A percentile compares a stretch with the other conserved stretches of the same genome.
Conservation (phyloP, 2,797 vertebrate genomes). For the Anguilla megastoma region DNA sequence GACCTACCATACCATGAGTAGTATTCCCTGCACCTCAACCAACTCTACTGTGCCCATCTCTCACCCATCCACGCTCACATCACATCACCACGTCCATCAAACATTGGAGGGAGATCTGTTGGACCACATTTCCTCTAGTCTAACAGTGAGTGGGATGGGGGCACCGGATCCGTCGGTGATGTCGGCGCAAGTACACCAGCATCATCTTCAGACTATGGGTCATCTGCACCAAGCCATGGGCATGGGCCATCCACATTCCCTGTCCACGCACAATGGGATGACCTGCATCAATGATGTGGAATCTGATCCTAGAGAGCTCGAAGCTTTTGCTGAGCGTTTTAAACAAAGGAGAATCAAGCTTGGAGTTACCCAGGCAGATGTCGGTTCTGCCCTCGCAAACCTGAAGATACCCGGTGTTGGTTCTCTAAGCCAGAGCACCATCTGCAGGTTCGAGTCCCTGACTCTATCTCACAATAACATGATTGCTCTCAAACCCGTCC, state of each 20-base stretch:
- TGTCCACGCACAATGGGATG: slow-evolving; percentile 77
- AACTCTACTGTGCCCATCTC: slow-evolving; percentile 81
- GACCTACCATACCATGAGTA: slow-evolving; percentile 93
- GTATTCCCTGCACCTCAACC: slow-evolving; percentile 83
- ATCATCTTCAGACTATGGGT: slow-evolving; percentile 86
- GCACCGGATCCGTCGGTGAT: slow-evolving; percentile 77
- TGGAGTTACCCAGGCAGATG: slow-evolving; percentile 90
- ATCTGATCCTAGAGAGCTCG: slow-evolving; percentile 88
- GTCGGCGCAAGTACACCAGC: slow-evolving; percentile 77
- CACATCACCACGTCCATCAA: slow-evolving; percentile 80
- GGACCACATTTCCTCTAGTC: slow-evolving; percentile 85
- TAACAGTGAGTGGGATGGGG: slow-evolving; percentile 82
- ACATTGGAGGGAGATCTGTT: slow-evolving; percentile 88
- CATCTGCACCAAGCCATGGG: slow-evolving; percentile 88
- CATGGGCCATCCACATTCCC: slow-evolving; percentile 78
- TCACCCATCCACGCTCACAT: slow-evolving; percentile 75
- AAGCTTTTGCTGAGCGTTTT: slow-evolving; percentile 91
- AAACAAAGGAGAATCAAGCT: slow-evolving; percentile 90
- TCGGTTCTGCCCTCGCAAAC: slow-evolving; percentile 85
- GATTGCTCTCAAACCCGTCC: slow-evolving; percentile 90
- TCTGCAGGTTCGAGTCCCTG: slow-evolving; percentile 95
- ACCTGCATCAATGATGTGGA: slow-evolving; percentile 82
- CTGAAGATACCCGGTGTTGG: slow-evolving; percentile 93
- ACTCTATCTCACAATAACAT: slow-evolving; percentile 96
- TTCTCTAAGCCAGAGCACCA: slow-evolving; percentile 94